phyloP scores from a whole-genome alignment of 2,113 vertebrate species.

The Sclerurus mexicanus region DNA sequence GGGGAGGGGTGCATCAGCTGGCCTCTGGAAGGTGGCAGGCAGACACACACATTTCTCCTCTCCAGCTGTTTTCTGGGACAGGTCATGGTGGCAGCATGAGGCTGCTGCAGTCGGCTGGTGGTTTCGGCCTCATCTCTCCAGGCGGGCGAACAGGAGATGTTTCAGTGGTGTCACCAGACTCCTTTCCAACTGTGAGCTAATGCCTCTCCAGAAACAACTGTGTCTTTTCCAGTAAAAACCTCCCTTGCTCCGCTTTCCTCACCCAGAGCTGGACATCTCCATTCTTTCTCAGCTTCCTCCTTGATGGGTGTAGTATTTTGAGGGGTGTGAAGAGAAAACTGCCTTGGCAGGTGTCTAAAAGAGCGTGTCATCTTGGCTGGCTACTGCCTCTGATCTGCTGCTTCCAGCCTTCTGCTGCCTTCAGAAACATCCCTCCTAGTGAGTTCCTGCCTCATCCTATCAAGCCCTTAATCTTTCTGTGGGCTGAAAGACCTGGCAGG shows the following conservation, averaged over 20 bases:
- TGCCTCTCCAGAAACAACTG: not conserved
- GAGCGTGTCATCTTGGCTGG: not conserved
- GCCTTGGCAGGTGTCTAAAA: not conserved
- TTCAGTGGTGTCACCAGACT: not conserved
- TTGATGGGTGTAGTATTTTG: not conserved
- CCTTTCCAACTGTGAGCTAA: conserved; percentile 31
- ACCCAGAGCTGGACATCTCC: not conserved
- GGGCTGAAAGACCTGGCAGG: not conserved
- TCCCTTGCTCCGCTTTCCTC: not conserved
- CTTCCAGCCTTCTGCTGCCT: not conserved
- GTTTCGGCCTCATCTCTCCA: not conserved
- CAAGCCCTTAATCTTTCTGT: not conserved
- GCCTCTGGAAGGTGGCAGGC: not conserved
- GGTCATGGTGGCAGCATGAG: rapidly evolving
- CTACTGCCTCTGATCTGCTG: not conserved
- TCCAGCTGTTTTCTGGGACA: not conserved
- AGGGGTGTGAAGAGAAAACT: not conserved
- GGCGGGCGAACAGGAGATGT: not conserved
- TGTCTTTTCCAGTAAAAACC: not conserved
- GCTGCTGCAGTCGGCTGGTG: not conserved
- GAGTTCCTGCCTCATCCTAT: not conserved
- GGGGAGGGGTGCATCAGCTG: not conserved
- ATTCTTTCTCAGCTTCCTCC: not conserved
- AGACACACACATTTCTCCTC: not conserved
- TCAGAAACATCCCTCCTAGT: not conserved